Base-by-base conservation (phyloP, 92 coral and sea anemone species). In the Siderastrea radians region DNA sequence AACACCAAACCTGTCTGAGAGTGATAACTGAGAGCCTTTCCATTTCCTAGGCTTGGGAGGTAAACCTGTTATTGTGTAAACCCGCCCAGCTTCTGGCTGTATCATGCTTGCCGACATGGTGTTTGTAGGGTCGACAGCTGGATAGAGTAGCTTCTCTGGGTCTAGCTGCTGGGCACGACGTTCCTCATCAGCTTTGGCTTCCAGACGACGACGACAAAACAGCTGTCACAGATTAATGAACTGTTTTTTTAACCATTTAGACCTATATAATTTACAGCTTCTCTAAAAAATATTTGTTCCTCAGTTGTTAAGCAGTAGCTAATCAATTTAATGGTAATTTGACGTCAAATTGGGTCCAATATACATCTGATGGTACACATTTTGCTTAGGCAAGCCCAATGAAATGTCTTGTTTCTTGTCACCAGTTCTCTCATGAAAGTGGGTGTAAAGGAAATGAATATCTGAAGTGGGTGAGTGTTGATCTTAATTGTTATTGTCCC, bases 51-150 rank as follows among this genome's bases (percentile, higher is more conserved):
- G 84, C 63, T 93, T 95, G 38, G 94, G 92, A 72, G 93, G 96
- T 48, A 86, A 66, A 15, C 96, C 96, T 72, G 95, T 80, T 47
- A 91, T 86, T 2, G 95, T 83, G 63, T 95, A 95, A 19, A 89
- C 91, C 26, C 92, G 84, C 1, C 91, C 95, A 10, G 96, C 94
- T 5, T 85, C 98, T 0, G 98, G 98, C 71, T 95, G 98, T 26
- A 95, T 93, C 98, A 91, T 95, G 61, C 95, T 95, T 62, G 98
- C 95, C 1, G 98, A 91, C 91, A 95, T 84, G 85, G 96, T 89
- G 75, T 86, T 92, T 10, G 90, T 89, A 0, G 98, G 98, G 79
- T 89, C 93, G 13, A 94, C 89, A 0, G 95, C 87, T 3, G 96
- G 96, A 49, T 92, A 91, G 3, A 93, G 65, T 11, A 91, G 93